phyloP scores from a whole-genome alignment of 2,113 vertebrate genomes.

The Boulengeromyrus knoepffleri region DNA sequence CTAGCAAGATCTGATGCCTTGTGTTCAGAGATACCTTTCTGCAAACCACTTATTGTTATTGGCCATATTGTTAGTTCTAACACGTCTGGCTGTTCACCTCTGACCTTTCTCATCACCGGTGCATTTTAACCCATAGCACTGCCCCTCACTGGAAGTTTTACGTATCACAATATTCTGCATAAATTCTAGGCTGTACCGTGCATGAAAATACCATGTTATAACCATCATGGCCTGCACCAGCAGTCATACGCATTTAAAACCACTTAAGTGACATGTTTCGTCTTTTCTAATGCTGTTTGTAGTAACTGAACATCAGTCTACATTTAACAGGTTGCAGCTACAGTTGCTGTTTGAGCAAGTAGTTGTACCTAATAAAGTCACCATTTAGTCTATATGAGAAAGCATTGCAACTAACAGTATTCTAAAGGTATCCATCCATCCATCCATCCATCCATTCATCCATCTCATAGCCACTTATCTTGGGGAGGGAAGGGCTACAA shows the following conservation, averaged over 20 bases:
- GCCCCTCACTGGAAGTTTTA: not conserved
- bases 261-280: not conserved
- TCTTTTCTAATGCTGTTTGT: not conserved
- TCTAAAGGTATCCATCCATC: not conserved
- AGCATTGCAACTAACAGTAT: not conserved
- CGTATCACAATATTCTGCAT: not conserved
- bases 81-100: not conserved
- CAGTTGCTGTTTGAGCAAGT: not conserved
- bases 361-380: no score
- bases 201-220: not conserved
- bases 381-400: not conserved
- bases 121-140: not conserved
- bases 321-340: not conserved
- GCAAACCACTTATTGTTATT: not conserved
- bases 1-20: not conserved
- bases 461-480: not conserved
- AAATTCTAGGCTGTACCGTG: not conserved
- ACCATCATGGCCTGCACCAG: not conserved
- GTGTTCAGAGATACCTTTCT: not conserved
- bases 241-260: not conserved
- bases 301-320: not conserved
- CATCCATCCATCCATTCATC: not conserved
- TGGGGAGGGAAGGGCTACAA: not conserved
- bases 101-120: not conserved
- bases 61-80: not conserved